phyloP scores from a whole-genome alignment of 2,113 vertebrate species.

The Dunckerocampus dactyliophorus region DNA sequence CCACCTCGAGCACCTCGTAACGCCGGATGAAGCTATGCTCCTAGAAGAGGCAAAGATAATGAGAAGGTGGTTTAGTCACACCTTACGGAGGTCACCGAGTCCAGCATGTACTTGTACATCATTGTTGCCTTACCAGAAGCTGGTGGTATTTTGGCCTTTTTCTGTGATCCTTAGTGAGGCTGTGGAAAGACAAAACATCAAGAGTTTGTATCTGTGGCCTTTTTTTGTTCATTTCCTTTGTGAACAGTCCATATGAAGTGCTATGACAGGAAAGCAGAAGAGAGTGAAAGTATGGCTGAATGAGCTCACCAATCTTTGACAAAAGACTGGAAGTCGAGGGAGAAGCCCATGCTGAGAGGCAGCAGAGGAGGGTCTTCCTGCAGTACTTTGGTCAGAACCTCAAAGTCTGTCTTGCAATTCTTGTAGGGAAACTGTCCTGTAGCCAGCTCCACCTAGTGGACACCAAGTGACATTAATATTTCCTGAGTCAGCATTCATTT shows the following conservation, averaged over 20 bases:
- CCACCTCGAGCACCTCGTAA: slow-evolving; percentile 89
- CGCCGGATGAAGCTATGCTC: slow-evolving; percentile 91
- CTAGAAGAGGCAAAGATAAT: slow-evolving; percentile 49
- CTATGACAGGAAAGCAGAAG: not conserved
- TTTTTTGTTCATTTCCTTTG: too few species aligned
- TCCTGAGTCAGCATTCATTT: slow-evolving; percentile 8
- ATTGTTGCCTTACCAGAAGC: slow-evolving; percentile 80
- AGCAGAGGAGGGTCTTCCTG: slow-evolving; percentile 92
- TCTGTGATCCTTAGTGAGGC: slow-evolving; percentile 98
- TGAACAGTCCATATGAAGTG: not conserved
- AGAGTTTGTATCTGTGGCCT: not conserved
- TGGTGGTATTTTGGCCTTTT: slow-evolving; percentile 98
- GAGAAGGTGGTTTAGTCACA: not conserved
- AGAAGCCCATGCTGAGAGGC: slow-evolving; percentile 89
- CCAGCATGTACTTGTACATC: too few species aligned
- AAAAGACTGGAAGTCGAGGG: slow-evolving; percentile 92
- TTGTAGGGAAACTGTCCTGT: slow-evolving; percentile 95
- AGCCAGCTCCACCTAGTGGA: slow-evolving; percentile 85
- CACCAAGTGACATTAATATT: slow-evolving; percentile 3
- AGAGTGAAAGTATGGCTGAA: not conserved
- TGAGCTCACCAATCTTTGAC: slow-evolving; percentile 87
- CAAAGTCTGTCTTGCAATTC: slow-evolving; percentile 95
- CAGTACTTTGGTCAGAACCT: slow-evolving; percentile 96
- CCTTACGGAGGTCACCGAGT: not conserved
- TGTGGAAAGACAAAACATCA: slow-evolving; percentile 41